Conservation (phyloP, 1,140 invertebrate species). For the Hyles vespertilio region DNA sequence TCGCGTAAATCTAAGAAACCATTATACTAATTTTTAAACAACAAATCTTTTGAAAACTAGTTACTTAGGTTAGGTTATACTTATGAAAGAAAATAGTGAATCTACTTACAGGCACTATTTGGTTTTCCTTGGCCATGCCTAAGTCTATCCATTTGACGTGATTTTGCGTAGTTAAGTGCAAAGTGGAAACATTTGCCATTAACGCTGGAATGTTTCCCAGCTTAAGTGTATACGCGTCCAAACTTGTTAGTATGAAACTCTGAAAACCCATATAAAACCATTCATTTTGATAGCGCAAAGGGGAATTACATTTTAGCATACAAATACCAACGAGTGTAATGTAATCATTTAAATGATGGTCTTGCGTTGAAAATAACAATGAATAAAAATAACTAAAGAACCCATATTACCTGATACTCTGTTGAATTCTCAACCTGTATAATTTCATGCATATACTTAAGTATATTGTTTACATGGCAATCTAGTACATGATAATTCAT, state of each 20-base stretch:
- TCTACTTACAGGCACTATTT: constrained; percentile 29
- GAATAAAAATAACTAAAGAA: too few species aligned
- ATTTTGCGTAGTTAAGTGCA: constrained; percentile 49
- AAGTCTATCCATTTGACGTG: constrained; percentile 52
- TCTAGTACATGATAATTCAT: constrained; percentile 60
- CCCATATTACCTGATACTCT: constrained; percentile 45
- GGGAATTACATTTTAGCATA: too few species aligned
- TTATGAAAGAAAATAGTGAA: too few species aligned
- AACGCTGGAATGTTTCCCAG: constrained; percentile 45
- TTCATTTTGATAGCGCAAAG: too few species aligned
- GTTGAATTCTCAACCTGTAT: constrained; percentile 58
- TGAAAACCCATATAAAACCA: constrained; percentile 23
- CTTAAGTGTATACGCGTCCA: constrained; percentile 52
- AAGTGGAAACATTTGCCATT: constrained; percentile 56
- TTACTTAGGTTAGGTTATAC: too few species aligned
- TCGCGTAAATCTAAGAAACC: too few species aligned
- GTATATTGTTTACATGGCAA: constrained; percentile 50
- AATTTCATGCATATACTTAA: constrained; percentile 56
- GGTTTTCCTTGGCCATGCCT: constrained; percentile 36
- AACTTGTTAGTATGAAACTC: constrained; percentile 59
- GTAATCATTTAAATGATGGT: too few species aligned
- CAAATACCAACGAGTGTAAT: too few species aligned
- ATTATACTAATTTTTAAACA: too few species aligned
- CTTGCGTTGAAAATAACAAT: too few species aligned
- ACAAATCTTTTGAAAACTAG: too few species aligned